Conservation (phyloP, 1,140 invertebrate genomes). For the Phymorhynchus buccinoides region DNA sequence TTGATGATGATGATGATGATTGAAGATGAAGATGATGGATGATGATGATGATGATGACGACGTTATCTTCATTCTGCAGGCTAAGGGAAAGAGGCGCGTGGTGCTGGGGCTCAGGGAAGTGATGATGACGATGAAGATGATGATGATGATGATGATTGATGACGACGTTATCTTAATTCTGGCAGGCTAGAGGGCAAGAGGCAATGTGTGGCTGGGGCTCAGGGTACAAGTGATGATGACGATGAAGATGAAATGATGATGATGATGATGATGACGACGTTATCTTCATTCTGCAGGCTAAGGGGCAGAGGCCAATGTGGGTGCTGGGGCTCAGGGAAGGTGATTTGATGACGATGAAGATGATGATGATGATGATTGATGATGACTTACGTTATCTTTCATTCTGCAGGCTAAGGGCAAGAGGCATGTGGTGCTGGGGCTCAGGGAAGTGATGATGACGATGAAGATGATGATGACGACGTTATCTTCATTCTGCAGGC, state of each 20-base stretch:
- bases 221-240: slow-evolving; percentile 75
- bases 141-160: slow-evolving; percentile 27
- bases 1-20: too few species aligned
- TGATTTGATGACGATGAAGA: too few species aligned
- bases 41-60: too few species aligned
- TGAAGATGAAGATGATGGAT: too few species aligned
- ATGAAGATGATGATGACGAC: slow-evolving; percentile 32
- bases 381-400: too few species aligned
- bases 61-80: too few species aligned
- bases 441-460: slow-evolving; percentile 32
- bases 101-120: slow-evolving; percentile 79
- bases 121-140: slow-evolving; percentile 39
- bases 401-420: too few species aligned
- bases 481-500: slow-evolving; percentile 68
- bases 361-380: too few species aligned
- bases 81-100: slow-evolving; percentile 75
- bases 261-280: too few species aligned
- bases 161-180: background rate
- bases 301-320: too few species aligned
- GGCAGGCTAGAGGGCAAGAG: slow-evolving; percentile 75
- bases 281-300: too few species aligned
- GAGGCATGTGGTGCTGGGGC: slow-evolving; percentile 31
- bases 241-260: slow-evolving; percentile 4
- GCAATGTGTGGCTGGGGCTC: slow-evolving; percentile 78
- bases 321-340: too few species aligned